Evolutionary conservation across 2,797 vertebrate genomes (phyloP), one percentile per base, ranked within the genome.

Genomic region (Stomatorhinus walkeri): DNA sequence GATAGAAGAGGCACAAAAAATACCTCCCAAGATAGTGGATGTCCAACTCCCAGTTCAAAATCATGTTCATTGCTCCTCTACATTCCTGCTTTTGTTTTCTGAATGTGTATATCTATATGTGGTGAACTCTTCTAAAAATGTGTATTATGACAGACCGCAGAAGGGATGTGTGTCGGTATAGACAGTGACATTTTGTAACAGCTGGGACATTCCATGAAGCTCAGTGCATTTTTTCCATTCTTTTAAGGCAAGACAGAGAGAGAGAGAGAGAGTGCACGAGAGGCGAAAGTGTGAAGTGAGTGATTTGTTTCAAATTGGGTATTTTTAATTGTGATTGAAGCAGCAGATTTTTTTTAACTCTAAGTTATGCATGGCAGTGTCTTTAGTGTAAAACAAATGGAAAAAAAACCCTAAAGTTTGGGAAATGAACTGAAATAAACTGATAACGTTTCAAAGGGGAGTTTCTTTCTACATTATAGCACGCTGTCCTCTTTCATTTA

Each of bases 351-450:
- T 98, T 96, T 97, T 97, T 96, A 98, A 97, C 95, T 97, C 97
- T 97, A 97, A 97, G 97, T 97, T 97, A 97, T 99, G 98, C 98
- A 99, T 99, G 98, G 97, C 96, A 97, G 97, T 99, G 97, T 99
- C 97, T 98, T 98, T 97, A 98, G 98, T 99, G 97, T 98, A 97
- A 97, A 93, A 95, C 95, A 95, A 96, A 94, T 91, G 92, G 91
- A 91, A 56, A 88, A 88, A 64, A 89, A 94, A 94, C 91, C 97
- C 95, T 96, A 96, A 97, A 98, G 97, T 98, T 98, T 98, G 96
- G 97, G 96, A 98, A 97, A 96, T 98, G 96, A 97, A 97, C 96
- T 97, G 97, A 98, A 98, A 95, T 94, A 95, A 95, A 91, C 89
- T 89, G 92, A 54, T 28, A 92, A 54, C 32, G 88, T 32, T 89